These are phyloP conservation scores for Sciurus vulgaris DNA, from an alignment of 2,797 vertebrate genomes.

Conservation along the genomic window DNA sequence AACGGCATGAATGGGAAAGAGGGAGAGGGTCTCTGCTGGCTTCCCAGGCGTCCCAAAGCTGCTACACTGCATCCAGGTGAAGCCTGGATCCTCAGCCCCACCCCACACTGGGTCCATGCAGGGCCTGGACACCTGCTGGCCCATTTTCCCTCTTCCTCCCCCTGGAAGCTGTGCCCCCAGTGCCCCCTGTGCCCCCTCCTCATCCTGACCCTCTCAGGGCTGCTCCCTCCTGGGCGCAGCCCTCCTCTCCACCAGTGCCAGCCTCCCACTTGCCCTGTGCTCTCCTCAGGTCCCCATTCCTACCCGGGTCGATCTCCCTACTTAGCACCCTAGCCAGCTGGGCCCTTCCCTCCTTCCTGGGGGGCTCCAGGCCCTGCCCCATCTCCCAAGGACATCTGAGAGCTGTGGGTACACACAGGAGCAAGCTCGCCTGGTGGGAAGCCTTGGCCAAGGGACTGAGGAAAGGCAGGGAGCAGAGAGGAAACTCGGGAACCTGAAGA, in stretches of 20 bases:
- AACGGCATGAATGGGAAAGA: accelerated
- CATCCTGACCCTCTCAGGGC: not conserved
- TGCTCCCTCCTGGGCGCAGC: not conserved
- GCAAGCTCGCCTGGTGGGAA: not conserved
- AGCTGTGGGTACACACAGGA: not conserved
- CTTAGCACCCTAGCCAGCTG: too few relatives aligned
- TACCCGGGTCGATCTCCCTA: accelerated
- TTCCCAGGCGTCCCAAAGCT: not conserved
- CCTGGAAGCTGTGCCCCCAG: too few relatives aligned
- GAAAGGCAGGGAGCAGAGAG: not conserved
- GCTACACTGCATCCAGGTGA: too few relatives aligned
- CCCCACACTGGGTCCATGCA: not conserved
- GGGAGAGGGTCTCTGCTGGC: not conserved
- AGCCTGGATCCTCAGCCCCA: too few relatives aligned
- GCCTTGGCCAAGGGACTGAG: not conserved
- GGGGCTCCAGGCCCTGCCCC: not conserved
- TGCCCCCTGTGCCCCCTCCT: too few relatives aligned
- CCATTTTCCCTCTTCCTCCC: not conserved
- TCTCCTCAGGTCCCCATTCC: not conserved
- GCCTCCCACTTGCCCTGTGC: not conserved
- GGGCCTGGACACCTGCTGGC: not conserved
- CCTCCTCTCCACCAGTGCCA: not conserved
- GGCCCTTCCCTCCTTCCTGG: not conserved
- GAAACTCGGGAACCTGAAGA: not conserved
- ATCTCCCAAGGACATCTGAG: not conserved